A percentile compares a stretch with the other conserved stretches of the same genome.
Conservation (phyloP, 2,797 vertebrate genomes). For the Pogoniulus pusillus region DNA sequence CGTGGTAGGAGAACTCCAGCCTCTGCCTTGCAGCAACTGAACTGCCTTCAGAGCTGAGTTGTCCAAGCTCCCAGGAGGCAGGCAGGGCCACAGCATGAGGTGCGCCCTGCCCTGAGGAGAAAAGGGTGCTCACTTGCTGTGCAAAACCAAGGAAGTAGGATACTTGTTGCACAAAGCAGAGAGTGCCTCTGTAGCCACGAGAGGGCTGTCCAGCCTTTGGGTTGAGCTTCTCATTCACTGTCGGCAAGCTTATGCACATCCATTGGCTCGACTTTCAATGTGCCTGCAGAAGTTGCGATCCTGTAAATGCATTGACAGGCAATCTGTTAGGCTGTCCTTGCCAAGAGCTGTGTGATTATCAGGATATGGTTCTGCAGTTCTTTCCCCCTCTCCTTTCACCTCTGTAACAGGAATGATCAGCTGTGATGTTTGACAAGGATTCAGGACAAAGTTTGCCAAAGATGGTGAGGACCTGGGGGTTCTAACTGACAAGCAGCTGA, state of each 20-base stretch:
- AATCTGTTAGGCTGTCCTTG: neutral
- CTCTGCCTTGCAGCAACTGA: accelerated
- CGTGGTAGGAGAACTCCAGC: neutral
- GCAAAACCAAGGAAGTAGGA: neutral
- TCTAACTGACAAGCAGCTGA: no score
- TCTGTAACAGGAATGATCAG: neutral
- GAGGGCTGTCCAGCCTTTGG: slow-evolving; percentile 32
- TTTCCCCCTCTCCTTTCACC: neutral
- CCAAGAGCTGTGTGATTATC: neutral
- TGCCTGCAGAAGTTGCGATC: neutral
- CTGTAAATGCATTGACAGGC: neutral
- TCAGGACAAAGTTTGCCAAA: neutral
- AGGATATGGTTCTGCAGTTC: neutral
- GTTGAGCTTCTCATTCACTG: neutral
- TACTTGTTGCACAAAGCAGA: neutral
- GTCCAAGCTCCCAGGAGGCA: neutral
- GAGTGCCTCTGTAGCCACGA: neutral
- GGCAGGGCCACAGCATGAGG: neutral
- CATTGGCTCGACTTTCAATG: neutral
- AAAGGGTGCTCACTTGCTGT: accelerated
- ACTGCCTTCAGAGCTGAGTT: neutral
- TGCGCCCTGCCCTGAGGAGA: neutral
- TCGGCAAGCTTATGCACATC: accelerated
- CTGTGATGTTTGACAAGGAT: neutral
- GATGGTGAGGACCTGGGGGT: neutral